Evolutionary conservation across 2,888 invertebrate species (phyloP), one percentile per base, ranked within the genome.

Genomic region (Scaptomyza parva): DNA sequence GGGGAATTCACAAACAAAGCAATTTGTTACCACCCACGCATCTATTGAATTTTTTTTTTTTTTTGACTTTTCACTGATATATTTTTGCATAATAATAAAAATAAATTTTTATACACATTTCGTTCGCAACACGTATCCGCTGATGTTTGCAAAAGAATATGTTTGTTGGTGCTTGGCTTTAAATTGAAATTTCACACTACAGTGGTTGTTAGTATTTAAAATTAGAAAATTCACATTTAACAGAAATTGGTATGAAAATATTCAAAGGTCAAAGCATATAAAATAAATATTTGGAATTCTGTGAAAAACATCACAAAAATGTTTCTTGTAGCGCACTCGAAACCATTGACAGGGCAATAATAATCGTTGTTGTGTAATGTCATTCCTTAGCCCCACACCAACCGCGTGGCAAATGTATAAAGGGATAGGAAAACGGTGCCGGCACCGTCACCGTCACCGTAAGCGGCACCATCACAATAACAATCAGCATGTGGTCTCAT

Each of bases 401-500:
- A 60, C 60, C 68, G 55, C 44, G 22, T 39, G 40, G 26, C 41
- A 28, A 22, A 48, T 20, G 35, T 33, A 14, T 7, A 18, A n/a
- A n/a, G 33, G 26, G 18, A 20, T 12, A 17, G 18, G 12, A 12
- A 14, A 39, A 11, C 39, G 18, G 37, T n/a, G 8, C 2, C 33
- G 33, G 35, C 8, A 47, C 33, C 48, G 55, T 61, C 39, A 60
- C 65, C 24, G 24, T 24, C 24, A n/a, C n/a, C n/a, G n/a, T n/a
- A n/a, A 30, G 7, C 33, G 33, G 35, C 8, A 47, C 33, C 48
- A 52, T 61, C 37, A 60, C 66, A 77, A 88, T 82, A 89, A 81
- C 77, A 84, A 86, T 78, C 90, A 90, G 89, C 90, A 88, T 89
- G 89, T 81, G 90, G 89, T 85, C 87, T 74, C 75, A 83, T 76